phyloP scores from a whole-genome alignment of 2,888 invertebrate species.

The Hirtodrosophila cameraria region DNA sequence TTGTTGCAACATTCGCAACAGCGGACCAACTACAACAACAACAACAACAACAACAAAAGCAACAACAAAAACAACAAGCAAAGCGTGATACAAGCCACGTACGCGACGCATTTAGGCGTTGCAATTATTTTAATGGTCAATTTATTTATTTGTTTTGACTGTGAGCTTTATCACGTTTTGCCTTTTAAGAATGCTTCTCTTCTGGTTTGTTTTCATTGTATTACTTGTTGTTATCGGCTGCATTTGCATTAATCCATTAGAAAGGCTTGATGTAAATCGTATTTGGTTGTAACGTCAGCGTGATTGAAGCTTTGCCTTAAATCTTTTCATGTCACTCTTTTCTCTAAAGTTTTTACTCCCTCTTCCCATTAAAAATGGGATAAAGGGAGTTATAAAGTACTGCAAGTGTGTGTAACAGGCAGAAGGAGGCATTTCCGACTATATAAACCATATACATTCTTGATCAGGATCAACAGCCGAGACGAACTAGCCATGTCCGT shows the following conservation, averaged over 20 bases:
- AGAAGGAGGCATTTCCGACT: too few species aligned
- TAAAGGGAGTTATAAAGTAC: too few species aligned
- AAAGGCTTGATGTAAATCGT: conserved; percentile 20
- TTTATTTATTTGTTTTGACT: conserved; percentile 77
- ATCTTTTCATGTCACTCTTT: conserved; percentile 47
- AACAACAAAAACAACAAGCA: conserved; percentile 52
- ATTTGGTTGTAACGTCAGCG: conserved; percentile 38
- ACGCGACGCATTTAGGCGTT: conserved; percentile 75
- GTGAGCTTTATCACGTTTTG: conserved; percentile 49
- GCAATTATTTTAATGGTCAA: conserved; percentile 81
- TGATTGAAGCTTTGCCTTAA: conserved; percentile 67
- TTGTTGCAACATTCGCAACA: conserved; percentile 72
- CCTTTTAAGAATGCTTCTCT: conserved; percentile 70
- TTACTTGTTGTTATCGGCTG: conserved; percentile 26
- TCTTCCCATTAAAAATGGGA: too few species aligned
- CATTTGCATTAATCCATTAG: conserved; percentile 60
- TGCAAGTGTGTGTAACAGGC: too few species aligned
- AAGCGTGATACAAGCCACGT: conserved; percentile 77
- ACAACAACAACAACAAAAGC: conserved; percentile 37
- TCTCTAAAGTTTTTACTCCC: neutral
- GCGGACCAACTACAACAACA: conserved; percentile 46
- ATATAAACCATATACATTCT: too few species aligned
- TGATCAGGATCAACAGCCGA: too few species aligned
- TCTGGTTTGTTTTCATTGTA: conserved; percentile 11
- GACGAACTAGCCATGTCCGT: too few species aligned